phyloP scores from a whole-genome alignment of 2,888 invertebrate genomes.

The Daptonema setosum region DNA sequence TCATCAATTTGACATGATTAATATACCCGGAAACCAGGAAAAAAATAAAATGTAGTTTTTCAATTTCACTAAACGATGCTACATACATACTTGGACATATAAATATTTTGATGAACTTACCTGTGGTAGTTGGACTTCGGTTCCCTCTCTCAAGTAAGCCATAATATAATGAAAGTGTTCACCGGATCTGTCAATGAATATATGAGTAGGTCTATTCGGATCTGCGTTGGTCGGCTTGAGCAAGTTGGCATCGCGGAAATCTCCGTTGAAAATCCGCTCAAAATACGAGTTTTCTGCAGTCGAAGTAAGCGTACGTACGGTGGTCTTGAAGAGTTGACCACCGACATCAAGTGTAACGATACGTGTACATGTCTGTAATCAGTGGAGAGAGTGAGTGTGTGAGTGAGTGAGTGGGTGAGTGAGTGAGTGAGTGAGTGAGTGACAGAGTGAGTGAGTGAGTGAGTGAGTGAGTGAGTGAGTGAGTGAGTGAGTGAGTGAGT shows the following conservation, averaged over 20 bases:
- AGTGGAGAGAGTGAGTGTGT: no score
- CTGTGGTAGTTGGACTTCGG: neutral
- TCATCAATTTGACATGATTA: no score
- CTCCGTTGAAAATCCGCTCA: neutral
- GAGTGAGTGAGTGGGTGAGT: no score
- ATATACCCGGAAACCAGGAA: no score
- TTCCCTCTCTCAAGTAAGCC: neutral
- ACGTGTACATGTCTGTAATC: no score
- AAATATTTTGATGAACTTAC: neutral
- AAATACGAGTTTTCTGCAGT: neutral
- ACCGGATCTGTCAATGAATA: slow-evolving; percentile 1
- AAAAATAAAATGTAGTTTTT: no score
- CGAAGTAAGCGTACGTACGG: neutral
- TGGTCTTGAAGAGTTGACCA: neutral
- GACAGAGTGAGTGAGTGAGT: no score
- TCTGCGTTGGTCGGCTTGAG: neutral
- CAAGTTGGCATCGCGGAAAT: neutral
- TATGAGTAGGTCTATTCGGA: neutral
- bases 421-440: no score
- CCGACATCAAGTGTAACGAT: neutral
- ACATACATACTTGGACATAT: no score
- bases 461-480: no score
- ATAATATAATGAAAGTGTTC: neutral
- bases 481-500: no score
- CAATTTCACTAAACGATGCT: no score